These are phyloP conservation scores for Malacoraja senta DNA, from an alignment of 2,797 vertebrate genomes.

Conservation along the genomic window DNA sequence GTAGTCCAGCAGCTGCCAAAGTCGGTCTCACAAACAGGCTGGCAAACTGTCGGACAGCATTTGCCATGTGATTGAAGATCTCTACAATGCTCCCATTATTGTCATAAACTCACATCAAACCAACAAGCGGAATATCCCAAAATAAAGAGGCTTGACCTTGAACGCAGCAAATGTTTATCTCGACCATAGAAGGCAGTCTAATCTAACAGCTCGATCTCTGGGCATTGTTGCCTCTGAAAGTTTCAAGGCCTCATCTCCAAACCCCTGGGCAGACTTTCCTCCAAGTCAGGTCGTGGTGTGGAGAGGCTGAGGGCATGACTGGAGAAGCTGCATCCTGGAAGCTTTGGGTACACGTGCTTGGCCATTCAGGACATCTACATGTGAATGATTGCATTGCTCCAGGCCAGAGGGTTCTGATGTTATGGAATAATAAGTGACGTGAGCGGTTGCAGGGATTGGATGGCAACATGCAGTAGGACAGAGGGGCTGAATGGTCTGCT, in stretches of 20 bases:
- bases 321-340: background rate
- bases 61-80: conserved; percentile 45
- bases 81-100: conserved; percentile 48
- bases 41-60: conserved; percentile 48
- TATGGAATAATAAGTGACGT: no score
- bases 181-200: no score
- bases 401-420: background rate
- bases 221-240: background rate
- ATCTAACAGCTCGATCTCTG: background rate
- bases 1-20: conserved; percentile 58
- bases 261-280: background rate
- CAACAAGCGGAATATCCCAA: conserved; percentile 35
- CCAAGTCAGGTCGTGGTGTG: no score
- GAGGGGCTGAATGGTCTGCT: background rate
- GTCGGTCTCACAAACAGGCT: conserved; percentile 48
- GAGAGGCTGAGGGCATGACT: background rate
- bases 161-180: background rate
- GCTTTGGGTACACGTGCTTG: background rate
- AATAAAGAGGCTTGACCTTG: conserved; percentile 17
- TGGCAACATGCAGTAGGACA: background rate
- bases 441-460: background rate
- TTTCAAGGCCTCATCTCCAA: no score
- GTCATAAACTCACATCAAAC: conserved; percentile 41
- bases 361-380: no score
- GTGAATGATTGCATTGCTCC: background rate